Conservation (phyloP, 2,113 vertebrate species). For the Pardalotus punctatus region DNA sequence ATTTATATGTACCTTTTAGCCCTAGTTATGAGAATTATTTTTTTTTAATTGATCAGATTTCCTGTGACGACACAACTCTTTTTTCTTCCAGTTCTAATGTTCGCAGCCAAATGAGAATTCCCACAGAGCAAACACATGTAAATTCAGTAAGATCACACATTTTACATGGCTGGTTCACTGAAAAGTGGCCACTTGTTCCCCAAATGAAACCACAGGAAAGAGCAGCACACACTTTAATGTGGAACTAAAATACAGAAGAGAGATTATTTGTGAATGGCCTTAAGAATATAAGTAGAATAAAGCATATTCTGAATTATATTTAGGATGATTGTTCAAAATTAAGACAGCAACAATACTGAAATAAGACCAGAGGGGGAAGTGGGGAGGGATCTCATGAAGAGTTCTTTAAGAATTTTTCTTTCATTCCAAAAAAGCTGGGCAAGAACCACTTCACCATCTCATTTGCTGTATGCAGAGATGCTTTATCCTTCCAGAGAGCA, state of each 20-base stretch:
- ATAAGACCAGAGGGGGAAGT: background rate
- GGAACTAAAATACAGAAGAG: background rate
- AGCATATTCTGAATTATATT: background rate
- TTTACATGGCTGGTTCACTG: background rate
- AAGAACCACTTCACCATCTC: background rate
- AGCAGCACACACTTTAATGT: background rate
- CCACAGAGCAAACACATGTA: background rate
- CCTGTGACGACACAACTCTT: background rate
- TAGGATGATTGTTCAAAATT: background rate
- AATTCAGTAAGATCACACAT: background rate
- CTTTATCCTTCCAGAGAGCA: background rate
- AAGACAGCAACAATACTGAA: background rate
- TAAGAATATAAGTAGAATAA: background rate
- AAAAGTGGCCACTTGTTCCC: background rate
- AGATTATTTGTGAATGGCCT: background rate
- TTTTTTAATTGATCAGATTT: background rate
- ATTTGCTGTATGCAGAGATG: background rate
- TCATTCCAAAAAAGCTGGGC: background rate
- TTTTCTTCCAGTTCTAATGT: background rate
- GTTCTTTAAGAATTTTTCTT: background rate
- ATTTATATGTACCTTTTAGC: background rate
- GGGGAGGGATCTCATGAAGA: background rate
- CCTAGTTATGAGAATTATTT: background rate
- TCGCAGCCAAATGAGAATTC: background rate
- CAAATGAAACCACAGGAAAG: background rate